Conservation (phyloP, 2,113 vertebrate genomes). For the Anhinga anhinga region DNA sequence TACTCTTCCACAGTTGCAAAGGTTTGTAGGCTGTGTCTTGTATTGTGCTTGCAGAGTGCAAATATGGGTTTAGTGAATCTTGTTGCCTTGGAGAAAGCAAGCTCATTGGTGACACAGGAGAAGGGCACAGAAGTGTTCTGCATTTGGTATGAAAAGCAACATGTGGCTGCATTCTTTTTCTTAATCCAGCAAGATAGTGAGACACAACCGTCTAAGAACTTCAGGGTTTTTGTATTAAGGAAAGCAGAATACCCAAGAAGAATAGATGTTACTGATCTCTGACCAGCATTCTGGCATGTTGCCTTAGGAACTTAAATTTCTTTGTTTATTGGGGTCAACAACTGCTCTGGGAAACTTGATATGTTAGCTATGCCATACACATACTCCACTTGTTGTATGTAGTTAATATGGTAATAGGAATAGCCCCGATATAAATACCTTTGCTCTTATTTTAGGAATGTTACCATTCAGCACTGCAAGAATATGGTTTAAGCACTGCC, state of each 20-base stretch:
- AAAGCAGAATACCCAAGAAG: background rate
- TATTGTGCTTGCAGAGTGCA: background rate
- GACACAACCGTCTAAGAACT: background rate
- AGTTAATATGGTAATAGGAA: slow-evolving; percentile 48
- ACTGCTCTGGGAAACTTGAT: slow-evolving; percentile 55
- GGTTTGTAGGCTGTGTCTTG: background rate
- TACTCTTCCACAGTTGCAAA: background rate
- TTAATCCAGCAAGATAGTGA: background rate
- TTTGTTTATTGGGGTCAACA: slow-evolving; percentile 57
- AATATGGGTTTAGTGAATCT: background rate
- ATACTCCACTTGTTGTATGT: slow-evolving; percentile 32
- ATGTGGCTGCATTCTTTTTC: background rate
- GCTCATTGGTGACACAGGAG: background rate
- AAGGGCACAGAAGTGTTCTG: background rate
- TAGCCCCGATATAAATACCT: slow-evolving; percentile 38
- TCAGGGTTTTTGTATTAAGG: background rate
- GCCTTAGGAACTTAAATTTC: slow-evolving; percentile 56
- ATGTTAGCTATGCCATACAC: slow-evolving; percentile 26
- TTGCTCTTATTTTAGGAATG: slow-evolving; percentile 51
- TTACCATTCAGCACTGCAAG: background rate
- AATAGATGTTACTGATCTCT: slow-evolving; percentile 7
- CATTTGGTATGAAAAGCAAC: background rate
- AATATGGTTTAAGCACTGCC: slow-evolving; percentile 11
- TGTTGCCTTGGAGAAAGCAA: background rate
- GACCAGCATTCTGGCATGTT: background rate